Evolutionary conservation across 2,797 vertebrate genomes (phyloP), one percentile per base, ranked within the genome.

Genomic region (Melanotaenia nigrans): DNA sequence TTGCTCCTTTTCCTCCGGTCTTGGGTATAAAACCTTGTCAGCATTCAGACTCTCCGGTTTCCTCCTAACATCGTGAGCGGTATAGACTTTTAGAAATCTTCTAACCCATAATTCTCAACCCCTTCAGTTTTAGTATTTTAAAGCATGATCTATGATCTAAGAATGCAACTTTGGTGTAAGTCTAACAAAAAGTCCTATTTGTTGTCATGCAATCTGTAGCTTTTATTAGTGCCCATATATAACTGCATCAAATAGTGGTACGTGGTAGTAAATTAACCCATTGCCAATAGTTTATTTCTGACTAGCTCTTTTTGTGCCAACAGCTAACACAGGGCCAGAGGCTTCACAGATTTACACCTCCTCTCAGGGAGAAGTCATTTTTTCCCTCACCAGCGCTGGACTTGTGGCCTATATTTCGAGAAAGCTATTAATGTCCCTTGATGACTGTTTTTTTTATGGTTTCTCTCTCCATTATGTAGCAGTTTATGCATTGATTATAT

Each of bases 401-500:
- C 85, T 87, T 87, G 86, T 85, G 57, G 85, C 62, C 81, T 75
- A 79, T 86, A 86, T 89, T 87, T 70, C 69, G 62, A 79, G 76
- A 83, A 78, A 75, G 82, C 87, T 87, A 87, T 91, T 91, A 85
- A 89, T 88, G 81, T 76, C 78, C 83, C 75, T 73, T 88, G 85
- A 89, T 91, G 85, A 91, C 82, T 68, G 38, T 38, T 38, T 38
- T 40, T 87, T 89, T 87, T 85, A 90, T 85, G 61, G 71, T 86
- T 91, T 85, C 67, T 68, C 66, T 76, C 77, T 73, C 75, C 83
- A 88, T 90, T 90, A 91, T 90, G 85, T 90, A 82, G 87, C 75
- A 82, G 75, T 91, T 92, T 88, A 83, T 90, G 84, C 90, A 86
- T 78, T 88, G 82, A 88, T 85, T 70, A 89, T 85, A 80, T 87